Conservation (phyloP, 30 jellyfish, hydroid and myxozoan genomes). For the Rhopilema esculentum region DNA sequence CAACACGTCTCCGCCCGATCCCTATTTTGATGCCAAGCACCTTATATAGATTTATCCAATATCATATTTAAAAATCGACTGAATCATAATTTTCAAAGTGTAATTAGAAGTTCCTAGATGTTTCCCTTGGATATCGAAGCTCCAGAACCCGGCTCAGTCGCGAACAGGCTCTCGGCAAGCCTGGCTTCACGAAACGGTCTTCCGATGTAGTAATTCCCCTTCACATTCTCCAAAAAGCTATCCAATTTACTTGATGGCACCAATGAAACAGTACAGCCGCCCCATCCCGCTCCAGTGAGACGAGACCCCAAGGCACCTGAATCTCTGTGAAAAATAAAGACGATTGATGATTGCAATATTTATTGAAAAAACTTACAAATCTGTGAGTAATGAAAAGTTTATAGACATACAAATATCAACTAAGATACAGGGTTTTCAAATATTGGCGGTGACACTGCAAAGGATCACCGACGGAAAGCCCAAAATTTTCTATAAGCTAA, state of each 20-base stretch:
- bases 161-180: conserved; percentile 87
- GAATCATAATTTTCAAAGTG: background rate
- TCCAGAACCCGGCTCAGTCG: conserved; percentile 96
- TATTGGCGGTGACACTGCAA: no score
- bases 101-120: background rate
- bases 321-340: conserved; percentile 48
- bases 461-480: no score
- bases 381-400: no score
- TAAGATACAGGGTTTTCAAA: no score
- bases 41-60: background rate
- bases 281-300: conserved; percentile 99
- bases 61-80: background rate
- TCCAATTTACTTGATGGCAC: conserved; percentile 81
- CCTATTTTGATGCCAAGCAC: background rate
- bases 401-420: no score
- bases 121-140: conserved; percentile 70
- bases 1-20: no score
- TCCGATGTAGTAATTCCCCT: conserved; percentile 64
- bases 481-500: no score
- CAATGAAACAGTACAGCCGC: conserved; percentile 93
- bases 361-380: no score
- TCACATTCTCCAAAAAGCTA: conserved; percentile 62
- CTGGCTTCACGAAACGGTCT: conserved; percentile 59
- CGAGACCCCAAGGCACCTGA: conserved; percentile 98
- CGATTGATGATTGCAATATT: no score